A percentile compares a stretch with the other conserved stretches of the same genome.
phyloP scores from a whole-genome alignment of 1,140 invertebrate genomes.

The Drosophila quadrilineata region DNA sequence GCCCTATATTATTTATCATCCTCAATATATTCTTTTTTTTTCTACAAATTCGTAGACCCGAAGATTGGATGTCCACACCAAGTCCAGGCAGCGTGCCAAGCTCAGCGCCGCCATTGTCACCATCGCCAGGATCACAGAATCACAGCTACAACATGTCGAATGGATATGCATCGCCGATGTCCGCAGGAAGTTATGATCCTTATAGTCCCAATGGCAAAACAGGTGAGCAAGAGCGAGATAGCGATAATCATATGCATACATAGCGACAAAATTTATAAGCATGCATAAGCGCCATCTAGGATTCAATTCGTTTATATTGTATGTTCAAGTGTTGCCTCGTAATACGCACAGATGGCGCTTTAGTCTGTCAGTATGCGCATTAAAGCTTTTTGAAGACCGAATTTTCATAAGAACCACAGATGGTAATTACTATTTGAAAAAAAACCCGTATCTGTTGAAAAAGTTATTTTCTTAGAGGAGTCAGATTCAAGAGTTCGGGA shows the following conservation, averaged over 20 bases:
- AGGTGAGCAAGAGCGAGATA: slow-evolving; percentile 84
- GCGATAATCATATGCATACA: not conserved
- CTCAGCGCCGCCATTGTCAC: slow-evolving; percentile 84
- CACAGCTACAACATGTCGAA: slow-evolving; percentile 86
- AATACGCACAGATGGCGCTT: slow-evolving; percentile 27
- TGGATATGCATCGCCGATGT: slow-evolving; percentile 91
- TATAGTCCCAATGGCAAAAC: slow-evolving; percentile 93
- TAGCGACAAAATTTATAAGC: not conserved
- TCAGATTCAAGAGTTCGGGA: too few relatives aligned
- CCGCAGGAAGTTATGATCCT: slow-evolving; percentile 91
- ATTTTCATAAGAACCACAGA: too few relatives aligned
- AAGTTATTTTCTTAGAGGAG: too few relatives aligned
- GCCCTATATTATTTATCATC: not conserved
- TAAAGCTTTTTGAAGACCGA: too few relatives aligned
- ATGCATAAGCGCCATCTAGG: slow-evolving; percentile 34
- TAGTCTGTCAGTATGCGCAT: too few relatives aligned
- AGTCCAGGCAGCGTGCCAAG: slow-evolving; percentile 84
- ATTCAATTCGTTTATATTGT: not conserved
- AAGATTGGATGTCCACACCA: slow-evolving; percentile 85
- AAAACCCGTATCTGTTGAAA: too few relatives aligned
- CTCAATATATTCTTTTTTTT: not conserved
- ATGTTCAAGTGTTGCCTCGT: not conserved
- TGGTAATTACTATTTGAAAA: too few relatives aligned
- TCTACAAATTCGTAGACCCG: slow-evolving; percentile 71
- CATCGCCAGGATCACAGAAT: slow-evolving; percentile 83